Conservation (phyloP, 2,888 invertebrate species). For the Lasioglossum calceatum region DNA sequence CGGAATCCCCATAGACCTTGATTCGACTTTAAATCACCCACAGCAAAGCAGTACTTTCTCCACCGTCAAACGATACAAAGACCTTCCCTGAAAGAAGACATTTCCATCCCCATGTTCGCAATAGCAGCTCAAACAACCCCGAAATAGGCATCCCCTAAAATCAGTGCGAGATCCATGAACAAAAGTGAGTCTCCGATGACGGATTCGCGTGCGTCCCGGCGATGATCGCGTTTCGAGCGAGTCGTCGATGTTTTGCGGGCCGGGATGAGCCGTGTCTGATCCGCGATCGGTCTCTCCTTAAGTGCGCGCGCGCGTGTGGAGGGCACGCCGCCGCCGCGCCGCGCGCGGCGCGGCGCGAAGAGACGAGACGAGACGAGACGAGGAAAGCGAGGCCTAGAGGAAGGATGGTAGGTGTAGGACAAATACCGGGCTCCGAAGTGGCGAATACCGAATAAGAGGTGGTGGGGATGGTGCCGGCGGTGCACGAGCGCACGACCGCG, state of each 20-base stretch:
- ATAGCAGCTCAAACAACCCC: background rate
- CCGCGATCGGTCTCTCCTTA: constrained; percentile 48
- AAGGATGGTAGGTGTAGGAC: constrained; percentile 71
- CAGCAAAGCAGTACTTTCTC: background rate
- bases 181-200: constrained; percentile 39
- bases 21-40: background rate
- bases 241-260: constrained; percentile 50
- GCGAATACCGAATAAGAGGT: constrained; percentile 65
- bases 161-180: background rate
- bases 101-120: background rate
- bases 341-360: constrained; percentile 3
- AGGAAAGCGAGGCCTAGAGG: constrained; percentile 57
- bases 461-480: constrained; percentile 70
- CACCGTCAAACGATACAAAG: background rate
- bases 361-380: constrained; percentile 22
- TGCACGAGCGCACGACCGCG: constrained; percentile 64
- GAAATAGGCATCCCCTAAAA: background rate
- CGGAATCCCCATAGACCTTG: background rate
- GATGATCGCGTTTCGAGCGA: constrained; percentile 54
- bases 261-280: constrained; percentile 54
- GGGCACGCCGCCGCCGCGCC: constrained; percentile 41
- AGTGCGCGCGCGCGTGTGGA: constrained; percentile 31
- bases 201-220: constrained; percentile 42
- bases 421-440: constrained; percentile 74
- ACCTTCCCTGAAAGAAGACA: background rate